Conservation (phyloP, 2,888 invertebrate genomes). For the Trachelus stipa region DNA sequence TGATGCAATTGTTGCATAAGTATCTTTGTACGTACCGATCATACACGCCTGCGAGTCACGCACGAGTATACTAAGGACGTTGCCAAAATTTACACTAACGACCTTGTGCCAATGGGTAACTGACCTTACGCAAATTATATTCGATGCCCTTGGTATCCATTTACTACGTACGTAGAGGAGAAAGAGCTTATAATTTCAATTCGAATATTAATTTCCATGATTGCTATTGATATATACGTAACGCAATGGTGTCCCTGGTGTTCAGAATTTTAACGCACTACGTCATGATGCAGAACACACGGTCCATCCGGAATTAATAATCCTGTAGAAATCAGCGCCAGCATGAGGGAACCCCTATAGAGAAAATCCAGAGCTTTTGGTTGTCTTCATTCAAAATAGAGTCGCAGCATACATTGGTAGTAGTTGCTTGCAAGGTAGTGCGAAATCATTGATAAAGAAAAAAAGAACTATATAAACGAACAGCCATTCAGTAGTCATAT, state of each 20-base stretch:
- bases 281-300: neutral
- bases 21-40: neutral
- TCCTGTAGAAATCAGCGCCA: neutral
- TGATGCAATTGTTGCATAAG: neutral
- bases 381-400: neutral
- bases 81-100: conserved; percentile 4
- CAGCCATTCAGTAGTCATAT: neutral
- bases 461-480: neutral
- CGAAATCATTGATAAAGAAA: neutral
- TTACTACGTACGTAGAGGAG: neutral
- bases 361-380: neutral
- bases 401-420: neutral
- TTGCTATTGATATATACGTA: neutral
- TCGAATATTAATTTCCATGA: neutral
- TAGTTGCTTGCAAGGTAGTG: neutral
- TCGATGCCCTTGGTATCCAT: neutral
- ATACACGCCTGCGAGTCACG: neutral
- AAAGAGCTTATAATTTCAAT: neutral
- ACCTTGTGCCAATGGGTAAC: conserved; percentile 3
- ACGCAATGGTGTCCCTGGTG: neutral
- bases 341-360: neutral
- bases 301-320: neutral
- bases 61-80: neutral
- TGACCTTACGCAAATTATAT: neutral
- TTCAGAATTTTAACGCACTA: neutral